phyloP scores from a whole-genome alignment of 23 tunicate species.

The Trididemnum clinides region DNA sequence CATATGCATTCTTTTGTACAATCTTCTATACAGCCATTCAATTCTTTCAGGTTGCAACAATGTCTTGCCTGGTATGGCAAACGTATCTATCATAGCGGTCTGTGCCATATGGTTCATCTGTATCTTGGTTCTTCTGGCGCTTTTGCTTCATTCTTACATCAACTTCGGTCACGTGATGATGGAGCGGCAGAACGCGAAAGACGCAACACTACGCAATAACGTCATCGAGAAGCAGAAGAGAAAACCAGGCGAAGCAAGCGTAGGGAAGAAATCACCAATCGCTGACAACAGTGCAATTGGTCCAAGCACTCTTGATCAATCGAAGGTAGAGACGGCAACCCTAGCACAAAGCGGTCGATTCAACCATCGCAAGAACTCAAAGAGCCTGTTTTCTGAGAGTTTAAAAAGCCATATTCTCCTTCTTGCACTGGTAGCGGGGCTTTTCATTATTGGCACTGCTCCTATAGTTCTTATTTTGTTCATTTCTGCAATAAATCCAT shows the following conservation, averaged over 20 bases:
- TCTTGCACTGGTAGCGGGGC: neutral
- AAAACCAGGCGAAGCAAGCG: neutral
- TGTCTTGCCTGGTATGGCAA: neutral
- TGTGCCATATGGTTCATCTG: constrained; percentile 3
- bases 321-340: neutral
- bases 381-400: neutral
- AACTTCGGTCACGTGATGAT: neutral
- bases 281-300: neutral
- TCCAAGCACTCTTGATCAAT: neutral
- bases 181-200: neutral
- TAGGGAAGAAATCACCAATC: neutral
- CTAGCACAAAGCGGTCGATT: neutral
- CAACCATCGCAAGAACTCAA: neutral
- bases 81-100: neutral
- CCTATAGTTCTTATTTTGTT: neutral
- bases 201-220: neutral
- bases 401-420: neutral
- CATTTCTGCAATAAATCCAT: neutral
- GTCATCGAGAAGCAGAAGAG: neutral
- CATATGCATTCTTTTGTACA: too few relatives aligned
- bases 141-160: neutral
- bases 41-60: neutral
- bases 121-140: neutral
- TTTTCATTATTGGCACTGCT: neutral
- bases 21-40: neutral